Evolutionary conservation across 2,888 invertebrate genomes (phyloP).

Genomic region (Crepidodera aurea): DNA sequence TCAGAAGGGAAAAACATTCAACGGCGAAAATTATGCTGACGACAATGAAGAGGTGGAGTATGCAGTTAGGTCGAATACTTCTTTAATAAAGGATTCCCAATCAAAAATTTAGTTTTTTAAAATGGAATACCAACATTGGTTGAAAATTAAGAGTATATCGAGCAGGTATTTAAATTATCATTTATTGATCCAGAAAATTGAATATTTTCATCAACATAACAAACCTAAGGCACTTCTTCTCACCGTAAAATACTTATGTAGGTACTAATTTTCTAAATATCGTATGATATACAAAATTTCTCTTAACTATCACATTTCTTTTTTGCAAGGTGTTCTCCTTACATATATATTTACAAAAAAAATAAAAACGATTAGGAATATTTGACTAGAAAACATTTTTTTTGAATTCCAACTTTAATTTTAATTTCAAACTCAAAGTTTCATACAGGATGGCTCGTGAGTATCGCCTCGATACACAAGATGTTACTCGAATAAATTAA

Average conservation of each 20-base stretch:
- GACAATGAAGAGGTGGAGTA: too few relatives aligned
- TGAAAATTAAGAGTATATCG: too few relatives aligned
- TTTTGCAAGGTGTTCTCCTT: not conserved
- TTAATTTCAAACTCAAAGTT: too few relatives aligned
- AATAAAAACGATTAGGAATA: not conserved
- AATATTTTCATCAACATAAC: conserved; percentile 26
- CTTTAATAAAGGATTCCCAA: not conserved
- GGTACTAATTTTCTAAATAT: not conserved
- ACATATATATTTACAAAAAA: not conserved
- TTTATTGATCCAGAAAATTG: conserved; percentile 13
- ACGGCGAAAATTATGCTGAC: too few relatives aligned
- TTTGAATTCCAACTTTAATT: too few relatives aligned
- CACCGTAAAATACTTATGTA: conserved; percentile 10
- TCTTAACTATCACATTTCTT: not conserved
- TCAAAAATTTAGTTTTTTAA: not conserved
- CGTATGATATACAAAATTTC: not conserved
- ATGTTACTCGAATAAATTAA: too few relatives aligned
- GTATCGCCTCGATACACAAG: too few relatives aligned
- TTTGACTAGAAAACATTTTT: too few relatives aligned
- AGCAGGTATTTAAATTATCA: too few relatives aligned
- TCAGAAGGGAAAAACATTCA: too few relatives aligned
- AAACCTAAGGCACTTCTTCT: conserved; percentile 42
- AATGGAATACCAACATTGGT: not conserved
- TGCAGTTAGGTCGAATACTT: too few relatives aligned
- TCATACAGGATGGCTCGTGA: too few relatives aligned